phyloP scores from a whole-genome alignment of 2,888 invertebrate species.

The Lithophane socia region DNA sequence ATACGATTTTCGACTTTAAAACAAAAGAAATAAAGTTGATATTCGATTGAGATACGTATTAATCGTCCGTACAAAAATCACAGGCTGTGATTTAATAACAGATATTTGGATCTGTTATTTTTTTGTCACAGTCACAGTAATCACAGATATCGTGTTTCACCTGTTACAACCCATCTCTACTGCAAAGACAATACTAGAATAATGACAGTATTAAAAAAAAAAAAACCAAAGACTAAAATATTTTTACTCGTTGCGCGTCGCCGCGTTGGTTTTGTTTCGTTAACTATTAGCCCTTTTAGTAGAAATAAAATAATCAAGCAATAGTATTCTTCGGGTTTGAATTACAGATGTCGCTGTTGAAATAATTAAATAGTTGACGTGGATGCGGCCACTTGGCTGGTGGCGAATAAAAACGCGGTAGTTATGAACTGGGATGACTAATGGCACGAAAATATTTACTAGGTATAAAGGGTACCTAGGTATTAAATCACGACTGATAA shows the following conservation, averaged over 20 bases:
- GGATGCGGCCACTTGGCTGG: neutral
- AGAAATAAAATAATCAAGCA: neutral
- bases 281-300: conserved; percentile 22
- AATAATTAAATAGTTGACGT: conserved; percentile 6
- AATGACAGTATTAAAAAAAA: conserved; percentile 2
- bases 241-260: neutral
- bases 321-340: neutral
- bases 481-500: neutral
- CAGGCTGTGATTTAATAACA: too few species aligned
- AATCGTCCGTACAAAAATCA: too few species aligned
- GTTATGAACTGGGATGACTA: neutral
- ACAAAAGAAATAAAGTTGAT: too few species aligned
- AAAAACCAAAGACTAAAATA: conserved; percentile 17
- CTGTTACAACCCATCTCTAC: too few species aligned
- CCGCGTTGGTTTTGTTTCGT: conserved; percentile 20
- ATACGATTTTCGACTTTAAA: too few species aligned
- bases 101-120: too few species aligned
- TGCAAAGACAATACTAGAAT: conserved; percentile 27
- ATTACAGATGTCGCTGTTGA: conserved; percentile 23
- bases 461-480: neutral
- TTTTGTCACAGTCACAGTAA: too few species aligned
- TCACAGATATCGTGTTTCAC: too few species aligned
- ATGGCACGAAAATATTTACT: neutral
- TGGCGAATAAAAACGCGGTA: conserved; percentile 3
- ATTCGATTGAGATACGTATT: too few species aligned